Base-by-base conservation (phyloP, 37 sponge, comb jelly and placozoan species). In the Aplysina aerophoba region DNA sequence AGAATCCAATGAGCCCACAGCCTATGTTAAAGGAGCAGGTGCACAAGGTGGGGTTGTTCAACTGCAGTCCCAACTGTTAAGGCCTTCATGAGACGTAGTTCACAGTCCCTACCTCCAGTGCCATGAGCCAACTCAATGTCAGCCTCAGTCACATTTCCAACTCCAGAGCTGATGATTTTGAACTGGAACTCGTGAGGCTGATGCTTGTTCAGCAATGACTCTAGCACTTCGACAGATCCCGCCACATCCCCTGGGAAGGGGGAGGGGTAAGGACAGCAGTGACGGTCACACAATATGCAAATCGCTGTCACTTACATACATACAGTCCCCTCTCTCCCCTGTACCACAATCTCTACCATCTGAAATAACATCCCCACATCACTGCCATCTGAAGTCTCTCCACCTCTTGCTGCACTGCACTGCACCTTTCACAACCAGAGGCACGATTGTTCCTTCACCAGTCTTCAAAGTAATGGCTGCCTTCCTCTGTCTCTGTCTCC, bases 211-310 rank as follows among this genome's bases (percentile, higher is more conserved):
- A 50, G 63, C 20, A 95, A 54, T 0, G 81, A 53, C 24, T 39
- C 67, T 41, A 95, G 33, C 3, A 73, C 91, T 33, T 95, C 96
- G 34, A 92, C 85, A 37, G 93, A 92, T 0, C 96, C 96, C 20
- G 41, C 69, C 53, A 90, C 88, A 83, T 95, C 96, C 21, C 89
- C 95, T 86, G 81, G 63, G 16, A 28, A 50, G 31, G 33, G 30
- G 37, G 37, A 44, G 50, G 50, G 50, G 8, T 8, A 44, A 8
- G 50, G 50, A 44, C 50, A 44, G 8, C 72, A 37, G 36, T 27
- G 72, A 37, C 1, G 27, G 37, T 0, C 1, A 15, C 30, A 71
- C 31, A 71, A 2, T 28, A 71, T 0, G 3, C 31, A 37, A 34
- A 71, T n/a, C 65, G n/a, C n/a, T n/a, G n/a, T n/a, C n/a, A n/a